Evolutionary conservation across 2,797 vertebrate species (phyloP).

Genomic region (Hemibagrus guttatus): DNA sequence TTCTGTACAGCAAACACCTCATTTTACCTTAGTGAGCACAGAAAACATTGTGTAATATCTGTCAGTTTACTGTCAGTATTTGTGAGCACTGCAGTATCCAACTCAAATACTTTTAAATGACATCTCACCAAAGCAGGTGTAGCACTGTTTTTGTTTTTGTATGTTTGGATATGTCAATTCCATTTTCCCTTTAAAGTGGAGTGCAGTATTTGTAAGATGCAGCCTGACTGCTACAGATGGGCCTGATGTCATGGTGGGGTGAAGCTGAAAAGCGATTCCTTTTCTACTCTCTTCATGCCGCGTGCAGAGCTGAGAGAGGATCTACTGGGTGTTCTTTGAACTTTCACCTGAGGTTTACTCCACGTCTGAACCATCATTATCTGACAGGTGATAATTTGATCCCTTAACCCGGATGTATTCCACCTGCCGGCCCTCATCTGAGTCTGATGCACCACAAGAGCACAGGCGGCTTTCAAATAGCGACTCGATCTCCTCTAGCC

Average conservation of each 20-base stretch:
- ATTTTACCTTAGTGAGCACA: conserved; percentile 30
- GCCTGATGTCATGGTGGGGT: conserved; percentile 75
- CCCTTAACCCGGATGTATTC: conserved; percentile 99
- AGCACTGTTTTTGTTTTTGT: conserved; percentile 35
- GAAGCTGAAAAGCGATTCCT: conserved; percentile 70
- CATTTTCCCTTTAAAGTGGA: conserved; percentile 39
- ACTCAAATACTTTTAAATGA: conserved; percentile 28
- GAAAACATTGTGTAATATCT: conserved; percentile 24
- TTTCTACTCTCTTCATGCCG: conserved; percentile 60
- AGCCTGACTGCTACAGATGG: conserved; percentile 71
- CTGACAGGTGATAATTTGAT: conserved; percentile 98
- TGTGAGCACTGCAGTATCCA: conserved; percentile 20
- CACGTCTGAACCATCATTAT: conserved; percentile 97
- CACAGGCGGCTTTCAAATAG: conserved; percentile 93
- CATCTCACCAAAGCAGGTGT: conserved; percentile 41
- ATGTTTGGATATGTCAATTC: conserved; percentile 38
- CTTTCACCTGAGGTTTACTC: conserved; percentile 73
- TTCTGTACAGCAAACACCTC: conserved; percentile 35
- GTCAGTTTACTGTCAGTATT: conserved; percentile 25
- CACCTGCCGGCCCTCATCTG: conserved; percentile 93
- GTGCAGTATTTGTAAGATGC: conserved; percentile 55
- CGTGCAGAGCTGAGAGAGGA: conserved; percentile 31
- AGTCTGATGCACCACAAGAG: conserved; percentile 88
- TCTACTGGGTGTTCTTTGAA: conserved; percentile 19
- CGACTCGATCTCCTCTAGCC: conserved; percentile 94